Base-by-base conservation (phyloP, 2,888 invertebrate species). In the Aspidiotus destructor region DNA sequence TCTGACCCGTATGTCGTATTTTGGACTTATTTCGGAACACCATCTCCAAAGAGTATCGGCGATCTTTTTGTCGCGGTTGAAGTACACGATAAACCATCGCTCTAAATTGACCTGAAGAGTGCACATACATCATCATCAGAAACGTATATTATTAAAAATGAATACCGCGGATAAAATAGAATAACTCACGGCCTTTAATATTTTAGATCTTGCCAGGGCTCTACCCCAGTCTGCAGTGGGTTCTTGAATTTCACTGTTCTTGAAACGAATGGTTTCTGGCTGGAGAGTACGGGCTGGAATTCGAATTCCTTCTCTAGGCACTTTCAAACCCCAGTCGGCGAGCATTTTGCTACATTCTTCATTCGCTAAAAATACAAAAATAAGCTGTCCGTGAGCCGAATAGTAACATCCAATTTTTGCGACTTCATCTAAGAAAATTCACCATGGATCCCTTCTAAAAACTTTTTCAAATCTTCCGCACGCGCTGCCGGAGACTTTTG, bases 401-500 rank as follows among this genome's bases (percentile, higher is more conserved):
- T 28, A 28, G 28, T 28, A 28, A 1, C 28, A 28, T 28, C 5
- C 28, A 28, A 28, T 28, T 28, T 28, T 28, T 28, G 28, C 28
- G 28, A 28, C 28, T 28, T 5, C 28, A 28, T 28, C 1, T 28
- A 1, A 28, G 42, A 40, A 44, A 28, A 53, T 42, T 62, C 11
- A 70, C 69, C 42, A 15, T 54, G 63, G 16, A 64, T 63, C 10
- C 65, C 55, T 16, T 41, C 10, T 1, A 65, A n/a, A 42, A 64
- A 64, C 11, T 57, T 41, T 69, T 83, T 80, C 71, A 93, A 81
- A 0, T 88, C 85, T 0, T 81, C 75, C 60, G 86, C 80, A 1
- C 96, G 81, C 75, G 88, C 87, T 70, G 85, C 84, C 0, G 97
- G 97, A 0, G 86, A 83, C 11, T 94, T 83, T 70, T 89, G 81